Evolutionary conservation across 1,140 invertebrate species (phyloP), one percentile per base, ranked within the genome.

Genomic region (Leptinotarsa lineolata): DNA sequence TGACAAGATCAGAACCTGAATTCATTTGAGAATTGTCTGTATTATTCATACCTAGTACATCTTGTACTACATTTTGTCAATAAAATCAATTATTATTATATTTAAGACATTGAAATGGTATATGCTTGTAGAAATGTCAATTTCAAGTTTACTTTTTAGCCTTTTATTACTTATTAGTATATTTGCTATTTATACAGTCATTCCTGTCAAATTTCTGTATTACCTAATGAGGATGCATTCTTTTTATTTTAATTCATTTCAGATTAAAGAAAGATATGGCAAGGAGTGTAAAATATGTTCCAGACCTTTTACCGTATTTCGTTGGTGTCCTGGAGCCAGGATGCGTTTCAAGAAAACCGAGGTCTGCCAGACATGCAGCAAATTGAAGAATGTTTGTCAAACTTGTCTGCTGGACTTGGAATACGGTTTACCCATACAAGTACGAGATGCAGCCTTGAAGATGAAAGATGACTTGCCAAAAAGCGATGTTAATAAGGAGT

Each of bases 271-370:
- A 85, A 93, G 92, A 73, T 99, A 97, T 89, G 98, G 98, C 0
- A 97, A 97, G 85, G 98, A 99, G 85, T 99, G 98, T 84, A 99
- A 99, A 86, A 99, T 99, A 73, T 99, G 98, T 86, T 91, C 93
- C 30, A 89, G 98, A 8, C 98, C 98, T 2, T 99, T 99, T 81
- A 99, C 98, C 44, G 96, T 98, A 44, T 99, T 99, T 83, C 90
- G 30, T 39, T 24, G 96, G 94, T 94, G 97, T 88, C 98, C 98
- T 1, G 98, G 98, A 21, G 94, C 97, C 3, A 89, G 95, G 73
- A 99, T 99, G 96, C 92, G 98, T 78, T 99, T 39, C 83, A 99
- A 99, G 85, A 99, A 99, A 83, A 99, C 98, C 0, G 98, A 99
- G 89, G 94, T 99, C 12, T 99, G 98, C 86, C 98, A 99, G 83